A percentile compares a stretch with the other conserved stretches of the same genome.
These are phyloP conservation scores for Phrixothrix hirtus DNA, from an alignment of 2,888 invertebrate species.

Conservation along the genomic window DNA sequence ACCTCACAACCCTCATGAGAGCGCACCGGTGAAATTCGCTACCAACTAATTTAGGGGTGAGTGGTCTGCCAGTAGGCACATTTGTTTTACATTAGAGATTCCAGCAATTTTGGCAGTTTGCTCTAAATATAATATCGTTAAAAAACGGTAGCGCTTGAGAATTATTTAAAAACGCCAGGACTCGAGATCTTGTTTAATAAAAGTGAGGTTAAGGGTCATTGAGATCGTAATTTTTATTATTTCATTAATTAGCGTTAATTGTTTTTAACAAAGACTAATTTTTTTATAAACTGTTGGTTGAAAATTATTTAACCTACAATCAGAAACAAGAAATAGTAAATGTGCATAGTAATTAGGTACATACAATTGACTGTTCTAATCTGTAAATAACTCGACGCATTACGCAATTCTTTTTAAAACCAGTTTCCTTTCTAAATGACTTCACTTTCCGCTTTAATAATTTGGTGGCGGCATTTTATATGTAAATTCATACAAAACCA, in stretches of 20 bases:
- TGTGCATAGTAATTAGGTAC: background rate
- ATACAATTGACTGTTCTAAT: background rate
- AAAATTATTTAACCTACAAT: no score
- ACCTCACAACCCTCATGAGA: slow-evolving; percentile 9
- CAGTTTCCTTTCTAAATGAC: slow-evolving; percentile 3
- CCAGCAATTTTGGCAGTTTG: background rate
- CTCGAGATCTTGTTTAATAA: background rate
- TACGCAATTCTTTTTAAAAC: slow-evolving; percentile 1
- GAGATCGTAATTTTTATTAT: background rate
- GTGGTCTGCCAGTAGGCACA: slow-evolving; percentile 7
- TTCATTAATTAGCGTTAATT: background rate
- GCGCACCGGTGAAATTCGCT: slow-evolving; percentile 14
- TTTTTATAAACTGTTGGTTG: background rate
- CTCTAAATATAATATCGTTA: no score
- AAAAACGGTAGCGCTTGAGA: no score
- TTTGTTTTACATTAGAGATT: slow-evolving; percentile 3
- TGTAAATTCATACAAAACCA: background rate
- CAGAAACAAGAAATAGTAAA: no score
- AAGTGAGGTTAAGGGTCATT: background rate
- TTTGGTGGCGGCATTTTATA: background rate
- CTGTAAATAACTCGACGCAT: background rate
- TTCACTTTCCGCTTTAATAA: background rate
- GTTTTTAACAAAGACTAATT: background rate
- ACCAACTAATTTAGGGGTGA: slow-evolving; percentile 12
- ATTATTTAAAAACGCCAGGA: no score